A percentile compares a stretch with the other conserved stretches of the same genome.
Conservation (phyloP, 2,113 vertebrate species). For the Coptodon rendalli region DNA sequence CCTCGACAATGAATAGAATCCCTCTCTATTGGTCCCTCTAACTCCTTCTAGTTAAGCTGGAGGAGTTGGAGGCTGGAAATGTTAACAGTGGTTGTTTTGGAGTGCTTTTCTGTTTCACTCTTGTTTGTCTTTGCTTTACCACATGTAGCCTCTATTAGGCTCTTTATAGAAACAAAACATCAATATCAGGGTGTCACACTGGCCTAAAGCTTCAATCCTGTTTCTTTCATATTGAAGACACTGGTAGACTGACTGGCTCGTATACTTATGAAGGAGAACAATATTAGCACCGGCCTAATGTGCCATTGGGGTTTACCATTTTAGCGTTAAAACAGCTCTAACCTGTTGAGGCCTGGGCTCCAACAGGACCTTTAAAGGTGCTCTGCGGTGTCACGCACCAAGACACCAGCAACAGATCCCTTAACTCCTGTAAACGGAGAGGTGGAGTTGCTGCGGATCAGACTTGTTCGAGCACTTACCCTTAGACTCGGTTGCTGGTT, state of each 20-base stretch:
- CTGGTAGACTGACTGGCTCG: neutral
- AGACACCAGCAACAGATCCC: neutral
- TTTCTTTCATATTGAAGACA: neutral
- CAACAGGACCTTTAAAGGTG: neutral
- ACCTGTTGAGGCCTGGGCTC: neutral
- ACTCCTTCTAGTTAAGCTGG: neutral
- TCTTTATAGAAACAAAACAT: neutral
- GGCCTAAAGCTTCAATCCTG: neutral
- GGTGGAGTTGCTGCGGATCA: neutral
- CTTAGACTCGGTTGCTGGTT: neutral
- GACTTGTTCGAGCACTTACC: neutral
- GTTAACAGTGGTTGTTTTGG: neutral
- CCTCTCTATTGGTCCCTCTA: neutral
- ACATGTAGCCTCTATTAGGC: neutral
- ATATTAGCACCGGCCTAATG: neutral
- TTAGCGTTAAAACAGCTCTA: neutral
- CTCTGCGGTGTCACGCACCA: neutral
- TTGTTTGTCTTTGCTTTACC: neutral
- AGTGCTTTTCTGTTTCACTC: neutral
- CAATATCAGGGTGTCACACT: neutral
- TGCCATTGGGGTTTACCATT: neutral
- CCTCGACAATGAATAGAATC: neutral
- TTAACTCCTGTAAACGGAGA: neutral
- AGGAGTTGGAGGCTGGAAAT: neutral
- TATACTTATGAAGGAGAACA: neutral